These are phyloP conservation scores for Melieria picta DNA, from an alignment of 2,888 invertebrate genomes.

Conservation along the genomic window DNA sequence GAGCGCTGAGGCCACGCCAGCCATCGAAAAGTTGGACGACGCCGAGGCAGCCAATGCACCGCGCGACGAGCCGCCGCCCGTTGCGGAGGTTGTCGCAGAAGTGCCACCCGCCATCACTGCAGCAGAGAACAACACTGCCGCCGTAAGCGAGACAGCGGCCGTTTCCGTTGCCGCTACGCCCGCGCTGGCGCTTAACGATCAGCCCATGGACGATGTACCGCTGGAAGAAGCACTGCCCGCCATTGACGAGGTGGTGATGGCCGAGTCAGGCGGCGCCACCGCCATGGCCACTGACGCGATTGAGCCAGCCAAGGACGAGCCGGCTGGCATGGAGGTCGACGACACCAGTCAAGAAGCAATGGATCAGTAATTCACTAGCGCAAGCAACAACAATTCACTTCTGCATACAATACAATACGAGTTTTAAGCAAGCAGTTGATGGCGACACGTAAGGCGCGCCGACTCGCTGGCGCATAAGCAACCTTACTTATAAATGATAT, in stretches of 20 bases:
- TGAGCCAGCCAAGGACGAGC: conserved; percentile 56
- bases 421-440: conserved; percentile 16
- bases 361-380: conserved; percentile 60
- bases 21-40: conserved; percentile 4
- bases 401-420: background rate
- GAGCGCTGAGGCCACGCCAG: conserved; percentile 11
- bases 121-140: conserved; percentile 26
- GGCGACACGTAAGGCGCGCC: conserved; percentile 4
- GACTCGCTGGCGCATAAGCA: conserved; percentile 20
- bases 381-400: conserved; percentile 8
- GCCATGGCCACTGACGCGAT: conserved; percentile 62
- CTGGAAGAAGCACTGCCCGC: conserved; percentile 44
- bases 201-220: conserved; percentile 58
- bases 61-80: background rate
- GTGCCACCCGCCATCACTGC: conserved; percentile 8
- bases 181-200: conserved; percentile 54
- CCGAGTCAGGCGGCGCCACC: conserved; percentile 50
- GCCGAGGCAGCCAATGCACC: background rate
- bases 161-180: conserved; percentile 40
- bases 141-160: conserved; percentile 21
- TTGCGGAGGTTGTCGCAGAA: background rate
- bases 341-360: conserved; percentile 66
- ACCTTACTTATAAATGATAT: background rate
- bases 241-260: conserved; percentile 62
- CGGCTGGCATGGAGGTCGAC: conserved; percentile 65